phyloP scores from a whole-genome alignment of 2,888 invertebrate species.

The Timema podura region DNA sequence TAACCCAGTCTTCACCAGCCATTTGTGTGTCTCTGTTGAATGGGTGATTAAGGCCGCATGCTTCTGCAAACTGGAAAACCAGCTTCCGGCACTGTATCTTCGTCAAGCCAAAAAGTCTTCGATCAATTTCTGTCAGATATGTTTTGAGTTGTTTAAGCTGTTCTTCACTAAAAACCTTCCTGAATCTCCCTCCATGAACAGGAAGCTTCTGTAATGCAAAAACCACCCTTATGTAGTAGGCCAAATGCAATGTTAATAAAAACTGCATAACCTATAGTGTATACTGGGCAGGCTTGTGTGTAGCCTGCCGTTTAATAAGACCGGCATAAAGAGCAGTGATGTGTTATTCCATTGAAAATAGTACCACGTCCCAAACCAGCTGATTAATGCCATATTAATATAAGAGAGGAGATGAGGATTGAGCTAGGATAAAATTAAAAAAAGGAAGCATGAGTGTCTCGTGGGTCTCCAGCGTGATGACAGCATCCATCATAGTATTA shows the following conservation, averaged over 20 bases:
- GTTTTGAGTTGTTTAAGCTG: background rate
- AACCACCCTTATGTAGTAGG: background rate
- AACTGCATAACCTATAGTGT: background rate
- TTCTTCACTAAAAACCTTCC: background rate
- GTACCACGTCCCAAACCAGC: no score
- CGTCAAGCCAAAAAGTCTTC: background rate
- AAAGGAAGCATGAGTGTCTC: no score
- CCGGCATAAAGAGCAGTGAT: no score
- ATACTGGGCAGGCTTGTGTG: background rate
- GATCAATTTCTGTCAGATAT: background rate
- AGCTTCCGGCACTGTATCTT: background rate
- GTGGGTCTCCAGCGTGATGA: no score
- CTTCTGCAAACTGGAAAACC: background rate
- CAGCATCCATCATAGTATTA: no score
- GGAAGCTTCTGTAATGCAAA: constrained; percentile 8
- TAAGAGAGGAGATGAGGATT: no score
- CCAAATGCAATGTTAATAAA: background rate
- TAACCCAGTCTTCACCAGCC: background rate
- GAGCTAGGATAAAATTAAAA: no score
- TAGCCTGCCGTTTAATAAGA: no score
- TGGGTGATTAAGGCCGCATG: background rate
- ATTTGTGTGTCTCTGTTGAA: background rate
- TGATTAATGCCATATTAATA: no score
- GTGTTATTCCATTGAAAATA: no score
- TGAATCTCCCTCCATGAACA: background rate